Percentiles rank a stretch among this genome's conserved stretches.
Conservation (phyloP, 2,888 invertebrate genomes). For the Pegoplata infirma region DNA sequence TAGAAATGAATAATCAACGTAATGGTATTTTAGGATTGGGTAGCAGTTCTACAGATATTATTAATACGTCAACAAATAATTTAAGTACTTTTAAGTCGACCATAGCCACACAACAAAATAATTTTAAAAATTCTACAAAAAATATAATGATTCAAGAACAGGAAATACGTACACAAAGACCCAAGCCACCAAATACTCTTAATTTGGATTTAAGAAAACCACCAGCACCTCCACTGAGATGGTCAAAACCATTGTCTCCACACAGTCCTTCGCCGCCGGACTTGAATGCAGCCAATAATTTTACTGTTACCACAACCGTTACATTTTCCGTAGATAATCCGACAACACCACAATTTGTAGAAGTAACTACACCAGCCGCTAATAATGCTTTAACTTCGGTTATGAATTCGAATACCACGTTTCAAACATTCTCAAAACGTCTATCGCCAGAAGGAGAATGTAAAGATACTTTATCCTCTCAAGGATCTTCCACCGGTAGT, state of each 20-base stretch:
- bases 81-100: constrained; percentile 85
- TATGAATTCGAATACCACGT: constrained; percentile 71
- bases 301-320: constrained; percentile 91
- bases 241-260: constrained; percentile 87
- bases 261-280: constrained; percentile 76
- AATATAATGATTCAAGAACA: constrained; percentile 71
- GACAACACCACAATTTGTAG: constrained; percentile 71
- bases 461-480: constrained; percentile 82
- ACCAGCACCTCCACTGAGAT: constrained; percentile 90
- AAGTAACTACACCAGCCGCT: constrained; percentile 76
- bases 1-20: constrained; percentile 73
- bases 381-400: constrained; percentile 70
- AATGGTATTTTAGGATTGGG: constrained; percentile 65
- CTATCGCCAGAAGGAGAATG: constrained; percentile 84
- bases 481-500: constrained; percentile 79
- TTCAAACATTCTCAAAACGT: constrained; percentile 84
- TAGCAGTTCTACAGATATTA: constrained; percentile 61
- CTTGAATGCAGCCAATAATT: constrained; percentile 82
- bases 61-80: constrained; percentile 69
- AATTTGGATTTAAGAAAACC: constrained; percentile 84
- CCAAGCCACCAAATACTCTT: constrained; percentile 90
- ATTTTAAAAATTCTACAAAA: constrained; percentile 68
- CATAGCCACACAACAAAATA: constrained; percentile 66
- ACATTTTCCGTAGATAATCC: constrained; percentile 84
- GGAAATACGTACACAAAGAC: constrained; percentile 83